Conservation (phyloP, 2,888 invertebrate species). For the Eupsilia transversa region DNA sequence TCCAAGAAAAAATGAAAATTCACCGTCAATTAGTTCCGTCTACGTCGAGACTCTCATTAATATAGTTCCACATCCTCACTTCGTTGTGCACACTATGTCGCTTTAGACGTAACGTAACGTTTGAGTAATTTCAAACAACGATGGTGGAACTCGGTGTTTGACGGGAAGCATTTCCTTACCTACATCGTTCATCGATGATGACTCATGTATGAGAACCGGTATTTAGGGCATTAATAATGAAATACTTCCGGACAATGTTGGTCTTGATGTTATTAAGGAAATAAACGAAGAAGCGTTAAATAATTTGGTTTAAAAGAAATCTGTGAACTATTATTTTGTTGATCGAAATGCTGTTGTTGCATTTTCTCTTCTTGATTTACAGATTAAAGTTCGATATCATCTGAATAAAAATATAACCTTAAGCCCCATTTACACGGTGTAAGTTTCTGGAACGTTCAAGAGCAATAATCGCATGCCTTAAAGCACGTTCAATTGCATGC, state of each 20-base stretch:
- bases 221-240: background rate
- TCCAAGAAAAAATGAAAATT: background rate
- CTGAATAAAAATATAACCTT: background rate
- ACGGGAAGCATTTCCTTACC: slow-evolving; percentile 39
- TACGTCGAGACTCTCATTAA: slow-evolving; percentile 19
- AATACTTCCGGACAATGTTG: background rate
- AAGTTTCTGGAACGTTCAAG: no score
- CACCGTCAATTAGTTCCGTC: slow-evolving; percentile 20
- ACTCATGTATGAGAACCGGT: slow-evolving; percentile 20
- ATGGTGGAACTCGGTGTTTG: slow-evolving; percentile 15
- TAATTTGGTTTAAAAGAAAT: background rate
- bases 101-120: slow-evolving; percentile 21
- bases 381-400: background rate
- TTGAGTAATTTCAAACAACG: slow-evolving; percentile 22
- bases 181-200: slow-evolving; percentile 13
- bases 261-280: background rate
- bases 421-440: no score
- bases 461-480: no score
- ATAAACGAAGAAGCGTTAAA: background rate
- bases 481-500: no score
- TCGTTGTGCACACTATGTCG: slow-evolving; percentile 23
- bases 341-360: background rate
- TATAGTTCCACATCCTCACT: slow-evolving; percentile 29
- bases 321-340: background rate
- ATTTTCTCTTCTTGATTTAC: background rate